A percentile compares a stretch with the other conserved stretches of the same genome.
Conservation (phyloP, 2,888 invertebrate species). For the Steinernema carpocapsae region DNA sequence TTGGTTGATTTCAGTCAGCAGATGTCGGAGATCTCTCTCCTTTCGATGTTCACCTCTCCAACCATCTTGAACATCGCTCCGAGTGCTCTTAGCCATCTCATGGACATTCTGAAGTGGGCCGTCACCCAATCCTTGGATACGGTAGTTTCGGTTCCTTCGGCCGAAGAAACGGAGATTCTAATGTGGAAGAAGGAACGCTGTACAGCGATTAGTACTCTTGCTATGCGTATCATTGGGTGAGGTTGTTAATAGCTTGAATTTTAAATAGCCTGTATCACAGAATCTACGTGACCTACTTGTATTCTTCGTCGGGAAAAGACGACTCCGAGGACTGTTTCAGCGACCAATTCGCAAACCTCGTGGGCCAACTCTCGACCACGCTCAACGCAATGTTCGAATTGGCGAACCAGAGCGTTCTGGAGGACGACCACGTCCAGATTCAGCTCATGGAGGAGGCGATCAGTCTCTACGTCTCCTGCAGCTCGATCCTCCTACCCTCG, state of each 20-base stretch:
- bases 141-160: background rate
- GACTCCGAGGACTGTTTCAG: conserved; percentile 15
- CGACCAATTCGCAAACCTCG: conserved; percentile 22
- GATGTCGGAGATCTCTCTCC: conserved; percentile 17
- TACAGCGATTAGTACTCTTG: conserved; percentile 19
- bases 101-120: conserved; percentile 48
- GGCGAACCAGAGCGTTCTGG: conserved; percentile 23
- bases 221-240: conserved; percentile 29
- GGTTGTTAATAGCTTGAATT: background rate
- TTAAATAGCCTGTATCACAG: background rate
- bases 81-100: conserved; percentile 37
- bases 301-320: background rate
- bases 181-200: conserved; percentile 28
- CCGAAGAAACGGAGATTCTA: conserved; percentile 1
- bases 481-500: conserved; percentile 94
- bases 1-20: background rate
- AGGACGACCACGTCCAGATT: conserved; percentile 11
- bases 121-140: conserved; percentile 30
- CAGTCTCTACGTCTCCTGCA: conserved; percentile 86
- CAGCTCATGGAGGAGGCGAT: conserved; percentile 81
- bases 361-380: conserved; percentile 20
- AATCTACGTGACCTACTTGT: conserved; percentile 38
- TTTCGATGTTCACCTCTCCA: conserved; percentile 36
- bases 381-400: conserved; percentile 27
- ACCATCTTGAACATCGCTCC: conserved; percentile 43